These are phyloP conservation scores for Anseranas semipalmata DNA, from an alignment of 2,113 vertebrate genomes.

Conservation along the genomic window DNA sequence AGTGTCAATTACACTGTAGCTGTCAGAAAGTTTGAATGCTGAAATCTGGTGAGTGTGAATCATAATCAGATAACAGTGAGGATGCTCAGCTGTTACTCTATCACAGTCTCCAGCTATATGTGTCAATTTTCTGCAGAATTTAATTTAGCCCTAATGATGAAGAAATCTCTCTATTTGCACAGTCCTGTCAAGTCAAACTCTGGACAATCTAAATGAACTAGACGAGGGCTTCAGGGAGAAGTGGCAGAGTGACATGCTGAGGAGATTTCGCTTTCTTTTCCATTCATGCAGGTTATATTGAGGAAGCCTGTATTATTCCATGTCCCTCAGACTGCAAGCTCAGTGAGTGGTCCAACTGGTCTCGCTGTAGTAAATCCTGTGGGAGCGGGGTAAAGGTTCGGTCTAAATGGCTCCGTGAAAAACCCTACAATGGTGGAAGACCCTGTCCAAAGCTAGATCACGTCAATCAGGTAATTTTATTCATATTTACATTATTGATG, in stretches of 20 bases:
- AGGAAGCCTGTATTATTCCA: conserved; percentile 96
- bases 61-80: conserved; percentile 51
- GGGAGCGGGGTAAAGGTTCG: conserved; percentile 98
- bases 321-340: conserved; percentile 98
- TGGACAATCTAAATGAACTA: conserved; percentile 51
- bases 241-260: not conserved
- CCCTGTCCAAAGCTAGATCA: conserved; percentile 98
- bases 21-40: conserved; percentile 71
- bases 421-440: conserved; percentile 94
- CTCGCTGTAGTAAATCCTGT: conserved; percentile 96
- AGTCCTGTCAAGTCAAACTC: conserved; percentile 48
- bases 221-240: not conserved
- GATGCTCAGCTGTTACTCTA: conserved; percentile 49
- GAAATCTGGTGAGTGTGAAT: conserved; percentile 57
- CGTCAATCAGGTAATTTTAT: conserved; percentile 89
- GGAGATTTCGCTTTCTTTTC: conserved; percentile 29
- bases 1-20: conserved; percentile 67
- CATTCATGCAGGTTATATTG: conserved; percentile 87
- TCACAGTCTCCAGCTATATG: not conserved
- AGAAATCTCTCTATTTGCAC: conserved; percentile 57
- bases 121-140: conserved; percentile 66
- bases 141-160: conserved; percentile 60
- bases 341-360: conserved; percentile 99
- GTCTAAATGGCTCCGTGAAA: conserved; percentile 96
- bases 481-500: not conserved